Conservation (phyloP, 2,113 vertebrate species). For the Myocastor coypus region DNA sequence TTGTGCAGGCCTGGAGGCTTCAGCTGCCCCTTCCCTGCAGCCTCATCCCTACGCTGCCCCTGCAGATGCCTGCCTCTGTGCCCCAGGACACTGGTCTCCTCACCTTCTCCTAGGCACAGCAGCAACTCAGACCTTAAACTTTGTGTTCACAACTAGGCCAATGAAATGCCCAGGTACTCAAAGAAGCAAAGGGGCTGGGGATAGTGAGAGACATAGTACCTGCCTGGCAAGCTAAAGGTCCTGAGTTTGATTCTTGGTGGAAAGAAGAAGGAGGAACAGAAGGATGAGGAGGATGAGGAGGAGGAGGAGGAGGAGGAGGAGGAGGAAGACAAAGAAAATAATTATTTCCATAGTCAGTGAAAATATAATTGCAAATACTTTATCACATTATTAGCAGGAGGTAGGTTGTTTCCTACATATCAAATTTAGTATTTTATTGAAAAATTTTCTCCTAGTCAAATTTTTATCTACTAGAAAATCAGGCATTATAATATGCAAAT, state of each 20-base stretch:
- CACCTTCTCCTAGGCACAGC: neutral
- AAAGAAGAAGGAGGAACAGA: too few relatives aligned
- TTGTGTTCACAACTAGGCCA: neutral
- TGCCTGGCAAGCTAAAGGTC: too few relatives aligned
- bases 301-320: too few relatives aligned
- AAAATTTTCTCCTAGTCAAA: neutral
- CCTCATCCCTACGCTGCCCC: too few relatives aligned
- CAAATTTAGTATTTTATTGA: neutral
- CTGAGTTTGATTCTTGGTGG: too few relatives aligned
- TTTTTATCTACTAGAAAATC: neutral
- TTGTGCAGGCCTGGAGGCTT: neutral
- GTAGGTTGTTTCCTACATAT: neutral
- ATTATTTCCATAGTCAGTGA: neutral
- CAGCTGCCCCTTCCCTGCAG: neutral
- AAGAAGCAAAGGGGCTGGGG: neutral
- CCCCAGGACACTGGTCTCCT: neutral
- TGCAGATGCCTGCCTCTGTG: neutral
- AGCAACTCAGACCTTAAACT: neutral
- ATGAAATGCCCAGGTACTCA: neutral
- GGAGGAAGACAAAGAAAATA: too few relatives aligned
- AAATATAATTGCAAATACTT: neutral
- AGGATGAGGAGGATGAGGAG: too few relatives aligned
- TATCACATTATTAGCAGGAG: too few relatives aligned
- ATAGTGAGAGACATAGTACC: too few relatives aligned
- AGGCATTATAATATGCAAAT: slow-evolving; percentile 51